These are phyloP conservation scores for Pantherophis guttatus DNA, from an alignment of 2,113 vertebrate genomes.

Conservation along the genomic window DNA sequence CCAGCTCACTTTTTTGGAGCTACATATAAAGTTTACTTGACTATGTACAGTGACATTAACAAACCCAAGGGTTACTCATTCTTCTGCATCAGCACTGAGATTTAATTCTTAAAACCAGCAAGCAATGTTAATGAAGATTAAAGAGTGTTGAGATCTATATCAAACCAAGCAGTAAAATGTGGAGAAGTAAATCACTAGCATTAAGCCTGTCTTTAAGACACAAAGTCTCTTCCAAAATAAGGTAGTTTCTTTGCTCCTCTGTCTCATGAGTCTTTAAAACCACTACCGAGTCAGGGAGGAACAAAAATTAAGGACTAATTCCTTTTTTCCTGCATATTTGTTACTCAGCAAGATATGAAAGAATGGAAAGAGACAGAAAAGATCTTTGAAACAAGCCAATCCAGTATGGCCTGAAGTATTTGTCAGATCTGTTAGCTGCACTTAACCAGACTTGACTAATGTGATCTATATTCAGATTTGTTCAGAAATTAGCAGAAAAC, in stretches of 20 bases:
- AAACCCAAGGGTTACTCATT: not conserved
- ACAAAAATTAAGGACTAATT: constrained; percentile 1
- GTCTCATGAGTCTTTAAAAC: not conserved
- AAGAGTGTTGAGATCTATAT: constrained; percentile 40
- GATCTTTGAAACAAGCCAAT: not conserved
- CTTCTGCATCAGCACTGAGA: not conserved
- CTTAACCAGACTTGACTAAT: not conserved
- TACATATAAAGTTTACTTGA: constrained; percentile 2
- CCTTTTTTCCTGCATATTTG: not conserved
- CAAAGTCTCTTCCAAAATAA: rapidly evolving
- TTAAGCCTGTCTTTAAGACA: rapidly evolving
- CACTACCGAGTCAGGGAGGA: constrained; percentile 21
- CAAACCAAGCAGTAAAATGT: constrained; percentile 23
- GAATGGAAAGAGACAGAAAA: not conserved
- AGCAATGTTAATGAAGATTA: constrained; percentile 53
- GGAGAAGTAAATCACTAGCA: not conserved
- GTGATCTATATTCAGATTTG: not conserved
- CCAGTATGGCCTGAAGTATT: not conserved
- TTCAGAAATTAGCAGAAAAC: not conserved
- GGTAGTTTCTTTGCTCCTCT: not conserved
- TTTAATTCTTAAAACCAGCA: constrained; percentile 7
- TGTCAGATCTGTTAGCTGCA: not conserved
- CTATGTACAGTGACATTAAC: not conserved
- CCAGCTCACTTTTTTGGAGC: not conserved
- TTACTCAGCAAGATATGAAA: not conserved